A percentile compares a stretch with the other conserved stretches of the same genome.
Conservation (phyloP, 2,888 invertebrate genomes). For the Aphodius granarius region DNA sequence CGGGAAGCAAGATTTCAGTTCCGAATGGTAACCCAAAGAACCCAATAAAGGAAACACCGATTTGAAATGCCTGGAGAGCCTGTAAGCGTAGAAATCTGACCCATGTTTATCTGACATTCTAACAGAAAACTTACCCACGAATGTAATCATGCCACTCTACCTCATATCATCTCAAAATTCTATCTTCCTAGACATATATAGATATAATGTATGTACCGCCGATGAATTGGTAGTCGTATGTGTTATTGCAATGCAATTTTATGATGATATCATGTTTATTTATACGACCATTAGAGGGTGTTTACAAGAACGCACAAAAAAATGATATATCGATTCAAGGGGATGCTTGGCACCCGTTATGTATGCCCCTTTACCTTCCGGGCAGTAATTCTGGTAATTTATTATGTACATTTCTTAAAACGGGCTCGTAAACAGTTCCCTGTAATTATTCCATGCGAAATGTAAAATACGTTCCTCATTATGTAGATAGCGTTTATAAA, state of each 20-base stretch:
- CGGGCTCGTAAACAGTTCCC: background rate
- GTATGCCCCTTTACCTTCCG: background rate
- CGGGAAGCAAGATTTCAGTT: background rate
- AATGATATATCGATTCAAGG: background rate
- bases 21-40: background rate
- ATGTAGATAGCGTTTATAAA: background rate
- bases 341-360: background rate
- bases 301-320: background rate
- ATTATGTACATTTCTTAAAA: background rate
- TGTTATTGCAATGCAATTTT: background rate
- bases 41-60: background rate
- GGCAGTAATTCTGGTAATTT: background rate
- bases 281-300: background rate
- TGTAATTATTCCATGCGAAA: background rate
- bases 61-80: background rate
- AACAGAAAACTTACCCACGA: background rate
- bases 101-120: background rate
- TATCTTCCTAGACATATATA: too few species aligned
- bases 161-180: background rate
- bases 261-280: background rate
- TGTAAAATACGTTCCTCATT: background rate
- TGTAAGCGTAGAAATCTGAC: background rate
- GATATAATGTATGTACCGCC: background rate
- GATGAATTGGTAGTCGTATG: background rate
- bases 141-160: background rate